Conservation (phyloP, 2,888 invertebrate species). For the Dicycla oo region DNA sequence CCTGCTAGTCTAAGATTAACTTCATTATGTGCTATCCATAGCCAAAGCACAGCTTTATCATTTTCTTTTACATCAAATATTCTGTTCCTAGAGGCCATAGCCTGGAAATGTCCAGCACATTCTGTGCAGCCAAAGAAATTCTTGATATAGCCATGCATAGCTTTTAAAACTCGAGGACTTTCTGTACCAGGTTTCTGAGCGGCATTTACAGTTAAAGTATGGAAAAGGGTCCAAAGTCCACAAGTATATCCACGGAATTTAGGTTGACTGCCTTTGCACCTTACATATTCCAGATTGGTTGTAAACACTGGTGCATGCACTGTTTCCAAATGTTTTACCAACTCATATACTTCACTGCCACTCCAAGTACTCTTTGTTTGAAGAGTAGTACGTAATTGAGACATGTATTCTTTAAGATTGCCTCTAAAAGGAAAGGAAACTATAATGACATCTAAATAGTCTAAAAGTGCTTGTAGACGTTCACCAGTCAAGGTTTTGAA, state of each 20-base stretch:
- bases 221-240: slow-evolving; percentile 98
- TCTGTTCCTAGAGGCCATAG: slow-evolving; percentile 94
- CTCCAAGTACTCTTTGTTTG: slow-evolving; percentile 86
- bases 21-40: slow-evolving; percentile 98
- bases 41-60: slow-evolving; percentile 96
- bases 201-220: slow-evolving; percentile 96
- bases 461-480: slow-evolving; percentile 93
- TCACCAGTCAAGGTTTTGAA: slow-evolving; percentile 93
- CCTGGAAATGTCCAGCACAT: slow-evolving; percentile 96
- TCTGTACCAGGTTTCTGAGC: slow-evolving; percentile 87
- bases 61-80: slow-evolving; percentile 92
- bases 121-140: slow-evolving; percentile 98
- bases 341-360: slow-evolving; percentile 91
- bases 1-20: slow-evolving; percentile 97
- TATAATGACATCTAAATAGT: slow-evolving; percentile 93
- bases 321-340: slow-evolving; percentile 89
- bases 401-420: slow-evolving; percentile 92
- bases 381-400: slow-evolving; percentile 90
- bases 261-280: slow-evolving; percentile 95
- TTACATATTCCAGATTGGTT: slow-evolving; percentile 92
- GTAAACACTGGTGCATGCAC: slow-evolving; percentile 90
- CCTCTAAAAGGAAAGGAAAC: slow-evolving; percentile 95
- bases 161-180: slow-evolving; percentile 93
- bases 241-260: slow-evolving; percentile 97
- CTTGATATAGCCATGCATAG: slow-evolving; percentile 96